These are phyloP conservation scores for Sarcophaga caerulescens DNA, from an alignment of 2,888 invertebrate species.

Conservation along the genomic window DNA sequence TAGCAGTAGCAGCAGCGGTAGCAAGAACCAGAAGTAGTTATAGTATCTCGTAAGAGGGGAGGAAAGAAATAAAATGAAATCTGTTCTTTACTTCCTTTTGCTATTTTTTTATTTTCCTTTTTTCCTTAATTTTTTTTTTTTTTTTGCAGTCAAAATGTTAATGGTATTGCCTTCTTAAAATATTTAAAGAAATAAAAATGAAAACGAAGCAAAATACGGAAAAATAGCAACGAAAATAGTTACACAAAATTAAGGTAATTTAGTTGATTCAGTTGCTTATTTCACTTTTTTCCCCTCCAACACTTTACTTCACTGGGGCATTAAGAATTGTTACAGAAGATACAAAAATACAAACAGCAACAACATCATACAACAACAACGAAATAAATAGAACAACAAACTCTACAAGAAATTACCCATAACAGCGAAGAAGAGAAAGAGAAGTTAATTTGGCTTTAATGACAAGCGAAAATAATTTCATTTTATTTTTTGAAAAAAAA, in stretches of 20 bases:
- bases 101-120: not conserved
- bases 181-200: constrained; percentile 16
- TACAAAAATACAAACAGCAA: not conserved
- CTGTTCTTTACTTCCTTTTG: constrained; percentile 16
- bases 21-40: not conserved
- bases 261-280: constrained; percentile 18
- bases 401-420: constrained; percentile 3
- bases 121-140: too few relatives aligned
- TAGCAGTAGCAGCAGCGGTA: not conserved
- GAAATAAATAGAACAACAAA: not conserved
- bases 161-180: constrained; percentile 29
- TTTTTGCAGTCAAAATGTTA: not conserved
- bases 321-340: not conserved
- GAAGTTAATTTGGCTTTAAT: constrained; percentile 59
- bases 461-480: constrained; percentile 52
- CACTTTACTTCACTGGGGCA: not conserved
- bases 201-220: not conserved
- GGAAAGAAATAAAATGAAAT: constrained; percentile 16
- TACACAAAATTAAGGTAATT: constrained; percentile 24
- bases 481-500: not conserved
- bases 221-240: constrained; percentile 4
- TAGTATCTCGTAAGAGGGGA: not conserved
- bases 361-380: too few relatives aligned
- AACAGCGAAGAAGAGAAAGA: constrained; percentile 8
- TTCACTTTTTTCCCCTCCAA: not conserved